phyloP scores from a whole-genome alignment of 2,113 vertebrate species.

The Phalacrocorax brasilianus region DNA sequence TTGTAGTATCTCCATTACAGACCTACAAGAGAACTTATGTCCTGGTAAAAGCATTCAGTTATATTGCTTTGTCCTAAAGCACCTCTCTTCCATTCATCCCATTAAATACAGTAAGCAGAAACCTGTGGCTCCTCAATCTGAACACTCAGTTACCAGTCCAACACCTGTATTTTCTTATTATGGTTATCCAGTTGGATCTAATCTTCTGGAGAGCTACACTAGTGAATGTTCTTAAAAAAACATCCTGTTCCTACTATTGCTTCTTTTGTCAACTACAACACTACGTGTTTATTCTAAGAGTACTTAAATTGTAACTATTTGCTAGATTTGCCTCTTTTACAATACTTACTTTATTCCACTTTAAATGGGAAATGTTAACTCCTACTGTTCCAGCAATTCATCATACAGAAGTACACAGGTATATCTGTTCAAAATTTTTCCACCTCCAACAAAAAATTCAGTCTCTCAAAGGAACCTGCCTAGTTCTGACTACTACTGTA shows the following conservation, averaged over 20 bases:
- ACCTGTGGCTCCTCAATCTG: not conserved
- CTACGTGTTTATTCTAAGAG: not conserved
- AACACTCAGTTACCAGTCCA: not conserved
- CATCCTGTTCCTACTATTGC: not conserved
- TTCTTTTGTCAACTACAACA: not conserved
- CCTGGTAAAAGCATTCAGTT: not conserved
- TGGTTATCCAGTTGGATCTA: not conserved
- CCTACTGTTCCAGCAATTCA: not conserved
- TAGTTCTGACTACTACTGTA: not conserved
- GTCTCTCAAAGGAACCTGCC: not conserved
- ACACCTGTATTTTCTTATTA: not conserved
- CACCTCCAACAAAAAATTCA: not conserved
- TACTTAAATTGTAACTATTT: not conserved
- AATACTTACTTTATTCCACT: not conserved
- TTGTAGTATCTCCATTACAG: not conserved
- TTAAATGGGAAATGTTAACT: not conserved
- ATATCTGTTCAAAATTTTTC: not conserved
- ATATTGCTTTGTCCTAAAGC: not conserved
- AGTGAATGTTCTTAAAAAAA: not conserved
- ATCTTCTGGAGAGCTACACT: not conserved
- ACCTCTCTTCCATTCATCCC: not conserved
- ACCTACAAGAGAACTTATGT: not conserved
- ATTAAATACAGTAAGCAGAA: not conserved
- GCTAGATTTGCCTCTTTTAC: not conserved
- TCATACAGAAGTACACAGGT: not conserved